These are phyloP conservation scores for Syncerus caffer DNA, from an alignment of 2,797 vertebrate species.

Conservation along the genomic window DNA sequence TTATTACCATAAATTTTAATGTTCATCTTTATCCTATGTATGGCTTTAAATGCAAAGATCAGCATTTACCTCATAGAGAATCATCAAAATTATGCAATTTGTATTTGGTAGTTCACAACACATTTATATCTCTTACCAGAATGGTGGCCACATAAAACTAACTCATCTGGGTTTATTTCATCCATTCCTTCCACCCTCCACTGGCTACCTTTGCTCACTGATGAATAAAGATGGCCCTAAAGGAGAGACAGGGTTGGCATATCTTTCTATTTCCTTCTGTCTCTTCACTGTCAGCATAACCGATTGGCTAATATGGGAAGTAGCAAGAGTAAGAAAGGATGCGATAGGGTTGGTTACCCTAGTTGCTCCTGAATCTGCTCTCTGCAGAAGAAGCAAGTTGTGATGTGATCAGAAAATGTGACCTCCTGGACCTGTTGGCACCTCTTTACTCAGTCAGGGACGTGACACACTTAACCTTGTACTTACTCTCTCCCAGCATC, in stretches of 20 bases:
- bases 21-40: background rate
- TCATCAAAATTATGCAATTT: background rate
- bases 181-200: background rate
- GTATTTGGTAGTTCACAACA: background rate
- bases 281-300: background rate
- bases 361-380: background rate
- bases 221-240: background rate
- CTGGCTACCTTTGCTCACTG: background rate
- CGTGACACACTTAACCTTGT: background rate
- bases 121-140: background rate
- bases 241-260: background rate
- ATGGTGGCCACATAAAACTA: background rate
- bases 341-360: background rate
- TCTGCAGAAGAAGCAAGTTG: background rate
- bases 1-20: background rate
- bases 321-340: background rate
- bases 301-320: background rate
- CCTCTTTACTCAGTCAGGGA: background rate
- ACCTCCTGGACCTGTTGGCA: background rate
- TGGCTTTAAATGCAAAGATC: background rate
- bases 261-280: background rate
- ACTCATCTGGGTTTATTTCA: background rate
- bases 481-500: background rate
- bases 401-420: background rate
- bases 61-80: background rate